A percentile compares a stretch with the other conserved stretches of the same genome.
Conservation (phyloP, 37 sponge, comb jelly and placozoan species). For the Chondrosia reniformis region DNA sequence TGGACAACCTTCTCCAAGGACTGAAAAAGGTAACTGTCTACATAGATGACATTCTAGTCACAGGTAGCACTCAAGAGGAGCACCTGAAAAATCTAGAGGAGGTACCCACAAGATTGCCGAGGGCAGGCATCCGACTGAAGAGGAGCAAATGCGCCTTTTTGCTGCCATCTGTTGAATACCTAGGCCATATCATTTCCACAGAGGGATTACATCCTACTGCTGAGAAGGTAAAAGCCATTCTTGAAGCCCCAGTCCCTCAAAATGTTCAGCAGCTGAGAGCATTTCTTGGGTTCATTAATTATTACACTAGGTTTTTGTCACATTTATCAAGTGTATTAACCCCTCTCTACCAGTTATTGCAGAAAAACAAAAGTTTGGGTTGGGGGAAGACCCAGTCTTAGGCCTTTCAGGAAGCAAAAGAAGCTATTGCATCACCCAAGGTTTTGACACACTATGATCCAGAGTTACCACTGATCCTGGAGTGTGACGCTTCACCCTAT, state of each 20-base stretch:
- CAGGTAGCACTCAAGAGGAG: background rate
- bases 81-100: background rate
- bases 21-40: conserved; percentile 6
- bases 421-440: background rate
- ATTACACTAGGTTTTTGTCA: background rate
- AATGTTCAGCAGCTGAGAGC: background rate
- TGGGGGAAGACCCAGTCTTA: background rate
- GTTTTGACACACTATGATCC: conserved; percentile 18
- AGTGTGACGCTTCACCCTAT: conserved; percentile 9
- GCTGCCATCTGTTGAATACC: background rate
- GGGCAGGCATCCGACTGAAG: conserved; percentile 4
- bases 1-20: conserved; percentile 6
- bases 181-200: conserved; percentile 5
- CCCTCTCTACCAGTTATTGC: background rate
- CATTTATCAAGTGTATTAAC: background rate
- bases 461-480: background rate
- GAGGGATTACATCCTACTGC: conserved; percentile 8
- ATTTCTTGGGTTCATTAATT: background rate
- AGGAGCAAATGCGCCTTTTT: background rate
- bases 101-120: background rate
- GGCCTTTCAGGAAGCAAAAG: background rate
- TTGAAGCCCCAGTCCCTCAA: background rate
- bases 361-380: background rate
- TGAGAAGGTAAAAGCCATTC: background rate
- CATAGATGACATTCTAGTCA: conserved; percentile 21